Evolutionary conservation across 2,113 vertebrate genomes (phyloP), one percentile per base, ranked within the genome.

Genomic region (Triplophysa siluroides): DNA sequence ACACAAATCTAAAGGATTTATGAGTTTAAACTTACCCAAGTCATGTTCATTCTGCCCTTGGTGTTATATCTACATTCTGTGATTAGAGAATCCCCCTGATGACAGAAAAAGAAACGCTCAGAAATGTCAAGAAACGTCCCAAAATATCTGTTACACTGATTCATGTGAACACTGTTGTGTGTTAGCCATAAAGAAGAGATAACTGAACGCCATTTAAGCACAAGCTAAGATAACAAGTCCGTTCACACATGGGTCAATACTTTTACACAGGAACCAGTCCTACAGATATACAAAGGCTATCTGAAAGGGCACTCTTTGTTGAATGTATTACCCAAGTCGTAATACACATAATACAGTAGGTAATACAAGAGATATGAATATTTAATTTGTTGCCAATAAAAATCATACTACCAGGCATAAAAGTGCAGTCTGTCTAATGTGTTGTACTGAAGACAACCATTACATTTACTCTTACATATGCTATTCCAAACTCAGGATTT

Each of bases 21-120:
- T 11, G 54, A 19, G 23, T 60, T 81, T 12, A 62, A 60, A 79
- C 95, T 95, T 94, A 96, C 95, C 95, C 95, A 96, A 11, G 95
- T 96, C 95, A 96, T 95, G 68, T 88, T 92, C 54, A 71, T 82
- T 87, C 95, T 89, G 74, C 91, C 91, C 85, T 91, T 90, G 18
- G 95, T 96, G 81, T 88, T 96, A 84, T 96, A 96, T 69, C 91
- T 91, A 81, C 95, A 96, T 86, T 96, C 95, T 12, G 95, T 96
- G 80, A 96, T 90, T 82, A 96, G 88, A 84, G 93, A 93, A 86
- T 96, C 95, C 50, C 94, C 94, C 95, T 96, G 78, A 23, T 78
- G 50, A 74, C 12, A 80, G 63, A 52, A 67, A 62, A 70, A 76
- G 12, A 71, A 24, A 11, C 4, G 3, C 54, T 62, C 13, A 41